A percentile compares a stretch with the other conserved stretches of the same genome.
These are phyloP conservation scores for Cladorhizidae sp. DNA, from an alignment of 37 sponge, comb jelly and placozoan genomes.

Conservation along the genomic window DNA sequence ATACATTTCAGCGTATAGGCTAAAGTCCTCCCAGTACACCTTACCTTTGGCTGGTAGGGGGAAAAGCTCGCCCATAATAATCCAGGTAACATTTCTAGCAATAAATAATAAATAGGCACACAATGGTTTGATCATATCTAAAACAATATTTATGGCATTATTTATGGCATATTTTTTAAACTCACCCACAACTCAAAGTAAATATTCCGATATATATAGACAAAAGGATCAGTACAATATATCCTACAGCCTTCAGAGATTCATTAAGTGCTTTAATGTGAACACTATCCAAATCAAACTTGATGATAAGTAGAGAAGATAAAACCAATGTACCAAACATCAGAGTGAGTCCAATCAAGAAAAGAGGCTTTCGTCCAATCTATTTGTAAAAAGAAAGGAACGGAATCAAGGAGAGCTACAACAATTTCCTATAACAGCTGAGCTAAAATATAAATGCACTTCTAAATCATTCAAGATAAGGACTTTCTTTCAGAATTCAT, in stretches of 20 bases:
- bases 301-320: not conserved
- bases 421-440: too few species aligned
- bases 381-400: too few species aligned
- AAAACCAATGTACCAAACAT: not conserved
- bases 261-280: not conserved
- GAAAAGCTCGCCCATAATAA: not conserved
- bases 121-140: too few species aligned
- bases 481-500: too few species aligned
- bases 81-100: slow-evolving; percentile 6
- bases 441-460: too few species aligned
- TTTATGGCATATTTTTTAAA: too few species aligned
- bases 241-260: not conserved
- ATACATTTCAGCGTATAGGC: too few species aligned
- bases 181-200: not conserved
- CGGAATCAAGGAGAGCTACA: too few species aligned
- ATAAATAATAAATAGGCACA: too few species aligned
- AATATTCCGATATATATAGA: not conserved
- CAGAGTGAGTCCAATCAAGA: not conserved
- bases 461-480: too few species aligned
- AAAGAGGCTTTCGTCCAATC: slow-evolving; percentile 7
- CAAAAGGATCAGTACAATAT: not conserved
- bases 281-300: not conserved
- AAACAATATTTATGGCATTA: too few species aligned
- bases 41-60: not conserved
- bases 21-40: too few species aligned